Percentiles rank a stretch among this genome's conserved stretches.
phyloP scores from a whole-genome alignment of 2,888 invertebrate genomes.

The Chaitophorus viminalis region DNA sequence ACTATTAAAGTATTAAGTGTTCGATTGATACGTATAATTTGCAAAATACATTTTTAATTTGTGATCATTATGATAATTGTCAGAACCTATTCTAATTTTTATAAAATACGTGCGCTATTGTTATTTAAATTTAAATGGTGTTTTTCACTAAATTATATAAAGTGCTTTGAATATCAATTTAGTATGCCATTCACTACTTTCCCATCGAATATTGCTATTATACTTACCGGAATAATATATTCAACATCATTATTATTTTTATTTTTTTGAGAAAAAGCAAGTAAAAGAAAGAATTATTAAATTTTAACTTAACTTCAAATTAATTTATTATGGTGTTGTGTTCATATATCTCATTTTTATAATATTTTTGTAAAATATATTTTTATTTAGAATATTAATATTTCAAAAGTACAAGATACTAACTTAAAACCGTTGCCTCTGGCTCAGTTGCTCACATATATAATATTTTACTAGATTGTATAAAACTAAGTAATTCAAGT shows the following conservation, averaged over 20 bases:
- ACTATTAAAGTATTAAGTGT: not conserved
- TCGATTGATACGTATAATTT: not conserved
- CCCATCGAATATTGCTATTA: not conserved
- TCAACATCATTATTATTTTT: not conserved
- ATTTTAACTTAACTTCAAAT: not conserved
- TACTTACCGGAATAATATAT: not conserved
- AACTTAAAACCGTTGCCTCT: too few relatives aligned
- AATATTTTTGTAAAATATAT: too few relatives aligned
- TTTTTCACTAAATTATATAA: not conserved
- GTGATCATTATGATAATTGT: not conserved
- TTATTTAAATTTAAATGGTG: conserved; percentile 3
- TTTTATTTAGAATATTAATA: too few relatives aligned
- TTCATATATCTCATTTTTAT: too few relatives aligned
- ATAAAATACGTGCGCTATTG: not conserved
- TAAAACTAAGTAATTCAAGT: too few relatives aligned
- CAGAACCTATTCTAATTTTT: not conserved
- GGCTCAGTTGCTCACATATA: too few relatives aligned
- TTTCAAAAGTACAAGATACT: too few relatives aligned
- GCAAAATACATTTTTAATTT: not conserved
- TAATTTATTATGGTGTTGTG: not conserved
- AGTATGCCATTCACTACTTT: not conserved
- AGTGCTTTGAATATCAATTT: not conserved
- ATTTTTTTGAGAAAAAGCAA: not conserved
- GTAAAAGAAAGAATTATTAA: not conserved
- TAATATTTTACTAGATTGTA: too few relatives aligned